A percentile compares a stretch with the other conserved stretches of the same genome.
These are phyloP conservation scores for Percopsis transmontana DNA, from an alignment of 2,113 vertebrate species.

Conservation along the genomic window DNA sequence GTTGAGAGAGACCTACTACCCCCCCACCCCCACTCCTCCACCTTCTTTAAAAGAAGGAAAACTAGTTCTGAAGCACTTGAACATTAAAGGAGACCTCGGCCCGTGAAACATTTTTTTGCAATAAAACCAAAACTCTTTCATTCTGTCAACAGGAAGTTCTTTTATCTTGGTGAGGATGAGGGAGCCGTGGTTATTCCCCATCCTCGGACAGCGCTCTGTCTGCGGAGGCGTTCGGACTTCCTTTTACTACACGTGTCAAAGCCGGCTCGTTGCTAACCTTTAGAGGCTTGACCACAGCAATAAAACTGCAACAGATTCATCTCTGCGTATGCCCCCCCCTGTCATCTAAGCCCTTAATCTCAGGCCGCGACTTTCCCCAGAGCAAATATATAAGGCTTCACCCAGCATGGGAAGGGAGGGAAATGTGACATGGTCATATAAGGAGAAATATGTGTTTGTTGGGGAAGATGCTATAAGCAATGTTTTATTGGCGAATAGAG, in stretches of 20 bases:
- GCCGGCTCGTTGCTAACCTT: constrained; percentile 71
- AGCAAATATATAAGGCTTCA: constrained; percentile 63
- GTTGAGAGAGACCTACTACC: too few species aligned
- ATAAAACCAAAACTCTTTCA: constrained; percentile 34
- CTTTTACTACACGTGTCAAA: constrained; percentile 60
- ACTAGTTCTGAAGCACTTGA: constrained; percentile 2
- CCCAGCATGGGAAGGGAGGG: constrained; percentile 49
- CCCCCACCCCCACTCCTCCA: background rate
- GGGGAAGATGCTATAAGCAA: constrained; percentile 60
- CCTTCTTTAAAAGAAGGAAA: constrained; percentile 25
- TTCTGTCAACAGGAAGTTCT: constrained; percentile 58
- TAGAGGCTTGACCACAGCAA: constrained; percentile 68
- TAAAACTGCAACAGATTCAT: constrained; percentile 73
- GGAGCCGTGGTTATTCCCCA: constrained; percentile 31
- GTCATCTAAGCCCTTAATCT: constrained; percentile 72
- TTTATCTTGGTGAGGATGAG: constrained; percentile 54
- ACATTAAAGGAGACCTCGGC: constrained; percentile 39
- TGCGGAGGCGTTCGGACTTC: background rate
- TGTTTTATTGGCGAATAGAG: constrained; percentile 62
- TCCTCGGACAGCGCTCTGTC: constrained; percentile 26
- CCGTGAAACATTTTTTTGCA: constrained; percentile 38
- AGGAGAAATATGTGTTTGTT: constrained; percentile 68
- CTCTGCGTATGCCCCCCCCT: constrained; percentile 53
- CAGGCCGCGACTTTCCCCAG: constrained; percentile 53
- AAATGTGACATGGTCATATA: constrained; percentile 67